Conservation (phyloP, 2,888 invertebrate genomes). For the Acanthoscelides obtectus region DNA sequence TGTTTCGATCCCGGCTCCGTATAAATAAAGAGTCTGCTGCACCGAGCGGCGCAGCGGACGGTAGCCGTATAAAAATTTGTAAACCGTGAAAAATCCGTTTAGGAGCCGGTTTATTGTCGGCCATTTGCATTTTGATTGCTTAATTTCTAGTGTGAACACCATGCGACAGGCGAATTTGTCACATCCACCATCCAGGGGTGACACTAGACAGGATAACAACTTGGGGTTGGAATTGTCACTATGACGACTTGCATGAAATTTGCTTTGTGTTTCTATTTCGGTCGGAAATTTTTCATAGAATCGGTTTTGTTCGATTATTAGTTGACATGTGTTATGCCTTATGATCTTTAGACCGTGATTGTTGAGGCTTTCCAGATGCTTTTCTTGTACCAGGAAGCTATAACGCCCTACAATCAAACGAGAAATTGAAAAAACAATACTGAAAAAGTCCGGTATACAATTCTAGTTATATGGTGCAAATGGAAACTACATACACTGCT, state of each 20-base stretch:
- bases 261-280: neutral
- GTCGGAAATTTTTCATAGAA: no score
- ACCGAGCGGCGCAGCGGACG: no score
- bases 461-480: no score
- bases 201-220: neutral
- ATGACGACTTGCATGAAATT: neutral
- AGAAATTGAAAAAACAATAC: no score
- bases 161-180: constrained; percentile 30
- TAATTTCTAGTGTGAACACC: constrained; percentile 23
- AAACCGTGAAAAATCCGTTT: constrained; percentile 33
- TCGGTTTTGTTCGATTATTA: no score
- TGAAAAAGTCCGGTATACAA: no score
- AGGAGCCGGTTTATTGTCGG: constrained; percentile 20
- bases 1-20: neutral
- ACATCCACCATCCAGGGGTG: neutral
- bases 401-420: no score
- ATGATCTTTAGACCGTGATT: no score
- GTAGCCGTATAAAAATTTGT: constrained; percentile 29
- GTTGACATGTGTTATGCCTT: no score
- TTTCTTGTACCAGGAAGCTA: no score
- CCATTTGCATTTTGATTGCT: constrained; percentile 26
- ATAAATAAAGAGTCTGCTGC: constrained; percentile 13
- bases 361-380: no score
- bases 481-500: no score
- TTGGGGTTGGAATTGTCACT: neutral